phyloP scores from a whole-genome alignment of 2,888 invertebrate species.

The Habroteleia sp. region DNA sequence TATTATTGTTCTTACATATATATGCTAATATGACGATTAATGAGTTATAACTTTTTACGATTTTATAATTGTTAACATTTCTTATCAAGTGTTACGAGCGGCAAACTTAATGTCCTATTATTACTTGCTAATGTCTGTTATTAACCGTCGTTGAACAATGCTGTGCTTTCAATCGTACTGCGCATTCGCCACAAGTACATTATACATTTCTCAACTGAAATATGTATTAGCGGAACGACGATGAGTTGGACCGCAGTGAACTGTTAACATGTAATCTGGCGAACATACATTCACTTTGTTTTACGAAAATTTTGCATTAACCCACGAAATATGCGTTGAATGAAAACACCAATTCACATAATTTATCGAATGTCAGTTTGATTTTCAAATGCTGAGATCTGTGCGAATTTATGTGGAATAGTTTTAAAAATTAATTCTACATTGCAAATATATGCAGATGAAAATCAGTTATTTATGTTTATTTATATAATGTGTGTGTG shows the following conservation, averaged over 20 bases:
- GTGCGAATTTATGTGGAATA: no score
- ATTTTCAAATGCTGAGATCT: no score
- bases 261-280: constrained; percentile 23
- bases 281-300: constrained; percentile 19
- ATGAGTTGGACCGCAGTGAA: constrained; percentile 25
- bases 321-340: not conserved
- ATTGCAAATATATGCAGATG: no score
- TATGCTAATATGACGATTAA: no score
- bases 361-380: no score
- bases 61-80: constrained; percentile 29
- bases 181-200: constrained; percentile 13
- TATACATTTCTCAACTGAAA: constrained; percentile 33
- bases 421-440: no score
- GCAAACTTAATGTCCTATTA: constrained; percentile 29
- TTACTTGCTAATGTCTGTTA: constrained; percentile 36
- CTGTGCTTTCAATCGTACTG: constrained; percentile 17
- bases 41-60: no score
- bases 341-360: no score
- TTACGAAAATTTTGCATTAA: constrained; percentile 20
- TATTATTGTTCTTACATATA: no score
- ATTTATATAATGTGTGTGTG: no score
- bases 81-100: constrained; percentile 28
- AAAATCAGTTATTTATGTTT: no score
- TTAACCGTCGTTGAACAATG: constrained; percentile 29
- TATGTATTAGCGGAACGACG: constrained; percentile 12